phyloP scores from a whole-genome alignment of 2,888 invertebrate genomes.

The Chouioia cunea region DNA sequence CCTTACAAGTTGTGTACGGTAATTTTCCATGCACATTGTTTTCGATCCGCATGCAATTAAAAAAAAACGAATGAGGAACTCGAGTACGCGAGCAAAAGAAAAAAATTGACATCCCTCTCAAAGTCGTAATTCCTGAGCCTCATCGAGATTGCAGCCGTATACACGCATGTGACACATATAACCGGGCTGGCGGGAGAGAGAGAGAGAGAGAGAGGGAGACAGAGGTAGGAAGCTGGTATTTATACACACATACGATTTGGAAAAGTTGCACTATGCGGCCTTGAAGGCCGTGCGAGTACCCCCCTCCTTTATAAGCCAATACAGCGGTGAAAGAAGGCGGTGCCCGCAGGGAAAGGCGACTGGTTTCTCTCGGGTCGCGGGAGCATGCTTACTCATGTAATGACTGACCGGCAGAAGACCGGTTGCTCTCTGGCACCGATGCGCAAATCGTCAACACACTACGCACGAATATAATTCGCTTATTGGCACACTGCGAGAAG shows the following conservation, averaged over 20 bases:
- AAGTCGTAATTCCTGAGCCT: too few relatives aligned
- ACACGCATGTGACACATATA: slow-evolving; percentile 25
- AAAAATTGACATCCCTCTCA: too few relatives aligned
- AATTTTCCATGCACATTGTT: too few relatives aligned
- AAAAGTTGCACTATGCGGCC: slow-evolving; percentile 62
- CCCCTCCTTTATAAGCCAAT: slow-evolving; percentile 26
- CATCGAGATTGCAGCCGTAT: too few relatives aligned
- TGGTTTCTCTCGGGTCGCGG: slow-evolving; percentile 22
- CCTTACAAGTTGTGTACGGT: too few relatives aligned
- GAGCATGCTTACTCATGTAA: slow-evolving; percentile 24
- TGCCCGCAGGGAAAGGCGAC: slow-evolving; percentile 33
- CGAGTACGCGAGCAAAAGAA: neutral
- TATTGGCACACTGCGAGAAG: too few relatives aligned
- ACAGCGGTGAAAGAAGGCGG: slow-evolving; percentile 35
- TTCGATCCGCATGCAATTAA: too few relatives aligned
- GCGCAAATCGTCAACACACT: neutral
- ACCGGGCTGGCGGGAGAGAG: neutral
- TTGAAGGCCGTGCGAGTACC: slow-evolving; percentile 55
- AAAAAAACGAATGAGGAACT: too few relatives aligned
- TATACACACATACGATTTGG: slow-evolving; percentile 63
- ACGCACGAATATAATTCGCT: too few relatives aligned
- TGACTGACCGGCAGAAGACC: slow-evolving; percentile 30
- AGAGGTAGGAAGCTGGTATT: slow-evolving; percentile 61
- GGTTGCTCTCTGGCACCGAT: slow-evolving; percentile 17
- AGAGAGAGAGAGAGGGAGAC: slow-evolving; percentile 53